Evolutionary conservation across 2,113 vertebrate genomes (phyloP), one percentile per base, ranked within the genome.

Genomic region (Pterophyllum scalare): DNA sequence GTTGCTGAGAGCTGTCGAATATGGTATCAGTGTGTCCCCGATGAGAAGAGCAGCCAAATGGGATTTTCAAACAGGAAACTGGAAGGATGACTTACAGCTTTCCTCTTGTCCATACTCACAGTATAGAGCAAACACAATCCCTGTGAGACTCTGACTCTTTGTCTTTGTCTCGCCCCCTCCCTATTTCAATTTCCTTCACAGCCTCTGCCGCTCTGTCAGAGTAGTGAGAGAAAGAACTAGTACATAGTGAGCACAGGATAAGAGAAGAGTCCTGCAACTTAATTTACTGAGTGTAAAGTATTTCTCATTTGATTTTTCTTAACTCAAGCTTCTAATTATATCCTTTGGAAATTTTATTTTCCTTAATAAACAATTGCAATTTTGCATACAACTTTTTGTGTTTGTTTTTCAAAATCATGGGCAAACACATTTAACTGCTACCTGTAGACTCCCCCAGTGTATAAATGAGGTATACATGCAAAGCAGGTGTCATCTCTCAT

Each of bases 61-160:
- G 88, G 82, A 89, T 85, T 84, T 52, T 31, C 49, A 74, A 85
- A 87, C 87, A 90, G 90, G 83, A 93, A 93, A 81, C 88, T 59
- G 76, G 64, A 78, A 80, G 59, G 70, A 92, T 84, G 80, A 86
- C 72, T 87, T 87, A 58, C 22, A 88, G 64, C 43, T 80, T 82
- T 65, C 56, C 14, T 85, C 75, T 82, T 80, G 83, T 91, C 81
- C 57, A 78, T 75, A 86, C 61, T 81, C 43, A 49, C 35, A 80
- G 58, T 40, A 60, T n/a, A 80, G 28, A 58, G 62, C 35, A 61
- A 84, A 80, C 84, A 74, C 38, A 67, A 64, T 85, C 81, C 89
- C 85, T 65, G 62, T 56, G 88, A 92, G 80, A 86, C 43, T 78
- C n/a, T 28, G 31, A 49, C 20, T 88, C 52, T 81, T 57, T 77